Percentiles rank a stretch among this genome's conserved stretches.
Evolutionary conservation across 2,113 vertebrate genomes (phyloP).

Genomic region (Rhipidura dahli): DNA sequence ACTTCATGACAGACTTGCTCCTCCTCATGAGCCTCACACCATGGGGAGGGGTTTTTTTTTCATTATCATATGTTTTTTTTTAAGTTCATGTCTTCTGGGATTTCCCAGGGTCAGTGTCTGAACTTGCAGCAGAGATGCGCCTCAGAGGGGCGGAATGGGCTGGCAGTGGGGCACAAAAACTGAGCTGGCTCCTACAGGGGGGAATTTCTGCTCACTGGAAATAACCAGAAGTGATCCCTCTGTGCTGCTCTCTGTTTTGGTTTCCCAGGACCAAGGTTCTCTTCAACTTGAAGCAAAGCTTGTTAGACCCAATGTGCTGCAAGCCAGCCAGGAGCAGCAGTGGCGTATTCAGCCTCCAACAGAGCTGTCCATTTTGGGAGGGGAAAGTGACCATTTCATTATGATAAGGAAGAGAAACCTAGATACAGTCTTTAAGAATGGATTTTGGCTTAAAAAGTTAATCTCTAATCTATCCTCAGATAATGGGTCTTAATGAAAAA

Average conservation of each 20-base stretch:
- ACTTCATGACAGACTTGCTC: background rate
- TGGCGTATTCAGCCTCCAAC: background rate
- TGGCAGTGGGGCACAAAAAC: background rate
- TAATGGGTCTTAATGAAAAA: background rate
- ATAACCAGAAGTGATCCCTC: background rate
- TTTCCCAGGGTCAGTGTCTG: background rate
- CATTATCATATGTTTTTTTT: background rate
- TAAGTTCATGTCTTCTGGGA: background rate
- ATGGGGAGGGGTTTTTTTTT: accelerated
- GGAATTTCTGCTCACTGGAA: background rate
- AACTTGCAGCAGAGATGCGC: background rate
- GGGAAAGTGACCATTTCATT: background rate
- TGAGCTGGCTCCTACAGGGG: background rate
- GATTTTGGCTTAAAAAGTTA: background rate
- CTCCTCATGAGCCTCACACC: background rate
- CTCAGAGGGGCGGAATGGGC: background rate
- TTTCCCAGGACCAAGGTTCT: background rate
- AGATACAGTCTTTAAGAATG: background rate
- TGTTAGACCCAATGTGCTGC: background rate
- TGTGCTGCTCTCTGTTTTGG: background rate
- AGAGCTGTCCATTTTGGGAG: background rate
- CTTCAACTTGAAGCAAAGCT: background rate
- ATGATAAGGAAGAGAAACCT: background rate
- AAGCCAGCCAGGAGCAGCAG: background rate
- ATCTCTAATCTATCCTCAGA: background rate